Conservation (phyloP, 2,797 vertebrate species). For the Amniataba percoides region DNA sequence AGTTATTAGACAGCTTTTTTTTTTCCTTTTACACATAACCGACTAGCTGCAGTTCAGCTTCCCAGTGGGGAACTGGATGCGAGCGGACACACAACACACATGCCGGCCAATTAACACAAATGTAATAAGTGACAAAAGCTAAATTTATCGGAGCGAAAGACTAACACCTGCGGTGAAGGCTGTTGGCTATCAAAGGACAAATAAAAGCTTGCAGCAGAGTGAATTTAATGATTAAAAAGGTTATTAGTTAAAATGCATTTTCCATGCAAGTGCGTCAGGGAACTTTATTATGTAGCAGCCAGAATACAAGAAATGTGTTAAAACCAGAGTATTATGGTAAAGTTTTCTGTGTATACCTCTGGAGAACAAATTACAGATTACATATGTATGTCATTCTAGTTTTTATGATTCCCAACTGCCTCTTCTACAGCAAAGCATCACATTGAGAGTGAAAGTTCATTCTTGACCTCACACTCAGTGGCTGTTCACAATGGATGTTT, state of each 20-base stretch:
- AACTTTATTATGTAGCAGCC: conserved; percentile 4
- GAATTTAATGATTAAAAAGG: conserved; percentile 48
- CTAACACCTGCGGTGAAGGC: conserved; percentile 26
- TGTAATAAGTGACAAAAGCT: conserved; percentile 4
- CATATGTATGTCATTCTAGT: too few relatives aligned
- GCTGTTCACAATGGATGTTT: neutral
- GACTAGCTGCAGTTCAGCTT: neutral
- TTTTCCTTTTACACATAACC: neutral
- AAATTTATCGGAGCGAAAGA: conserved; percentile 19
- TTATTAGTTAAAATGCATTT: conserved; percentile 55
- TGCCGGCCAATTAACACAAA: conserved; percentile 19
- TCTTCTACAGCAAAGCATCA: neutral
- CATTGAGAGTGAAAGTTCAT: neutral
- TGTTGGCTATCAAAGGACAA: conserved; percentile 21
- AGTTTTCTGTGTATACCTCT: neutral
- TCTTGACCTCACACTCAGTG: neutral
- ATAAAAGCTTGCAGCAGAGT: conserved; percentile 39
- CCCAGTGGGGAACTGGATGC: conserved; percentile 7
- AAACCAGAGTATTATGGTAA: neutral
- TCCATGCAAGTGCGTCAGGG: conserved; percentile 24
- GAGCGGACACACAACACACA: conserved; percentile 5
- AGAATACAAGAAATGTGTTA: neutral
- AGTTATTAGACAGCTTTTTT: neutral
- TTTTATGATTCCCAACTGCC: too few relatives aligned
- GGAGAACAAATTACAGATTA: neutral